These are phyloP conservation scores for Dolichoris vasculosae DNA, from an alignment of 1,140 invertebrate species.

Conservation along the genomic window DNA sequence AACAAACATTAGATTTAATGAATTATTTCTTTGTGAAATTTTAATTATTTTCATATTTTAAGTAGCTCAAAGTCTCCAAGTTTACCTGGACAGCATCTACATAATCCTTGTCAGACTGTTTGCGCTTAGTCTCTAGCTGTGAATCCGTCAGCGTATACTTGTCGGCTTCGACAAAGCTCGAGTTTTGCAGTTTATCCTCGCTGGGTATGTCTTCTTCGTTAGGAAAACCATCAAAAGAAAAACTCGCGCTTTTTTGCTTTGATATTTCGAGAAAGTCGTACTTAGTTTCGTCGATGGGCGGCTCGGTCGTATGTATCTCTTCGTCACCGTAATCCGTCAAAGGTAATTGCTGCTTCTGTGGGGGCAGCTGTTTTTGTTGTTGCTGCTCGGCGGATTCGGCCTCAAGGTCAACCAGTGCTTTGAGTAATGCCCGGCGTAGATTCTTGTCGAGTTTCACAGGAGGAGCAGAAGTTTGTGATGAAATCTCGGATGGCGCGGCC, in stretches of 20 bases:
- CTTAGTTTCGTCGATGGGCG: constrained; percentile 35
- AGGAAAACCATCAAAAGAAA: constrained; percentile 64
- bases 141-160: constrained; percentile 58
- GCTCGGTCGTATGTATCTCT: not conserved
- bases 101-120: constrained; percentile 57
- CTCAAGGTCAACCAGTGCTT: constrained; percentile 81
- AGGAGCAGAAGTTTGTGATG: constrained; percentile 57
- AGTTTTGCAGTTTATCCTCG: constrained; percentile 72
- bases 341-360: constrained; percentile 45
- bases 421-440: constrained; percentile 81
- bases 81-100: constrained; percentile 51
- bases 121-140: not conserved
- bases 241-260: constrained; percentile 51
- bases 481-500: constrained; percentile 50
- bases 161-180: constrained; percentile 66
- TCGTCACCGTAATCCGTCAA: constrained; percentile 50
- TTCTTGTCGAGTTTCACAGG: constrained; percentile 81
- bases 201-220: constrained; percentile 61
- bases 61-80: not conserved
- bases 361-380: constrained; percentile 49
- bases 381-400: constrained; percentile 70
- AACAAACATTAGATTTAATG: not conserved
- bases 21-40: not conserved
- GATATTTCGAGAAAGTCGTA: constrained; percentile 53
- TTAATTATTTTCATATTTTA: not conserved